Percentiles rank a stretch among this genome's conserved stretches.
These are phyloP conservation scores for Cephus runcator DNA, from an alignment of 2,888 invertebrate genomes.

Conservation along the genomic window DNA sequence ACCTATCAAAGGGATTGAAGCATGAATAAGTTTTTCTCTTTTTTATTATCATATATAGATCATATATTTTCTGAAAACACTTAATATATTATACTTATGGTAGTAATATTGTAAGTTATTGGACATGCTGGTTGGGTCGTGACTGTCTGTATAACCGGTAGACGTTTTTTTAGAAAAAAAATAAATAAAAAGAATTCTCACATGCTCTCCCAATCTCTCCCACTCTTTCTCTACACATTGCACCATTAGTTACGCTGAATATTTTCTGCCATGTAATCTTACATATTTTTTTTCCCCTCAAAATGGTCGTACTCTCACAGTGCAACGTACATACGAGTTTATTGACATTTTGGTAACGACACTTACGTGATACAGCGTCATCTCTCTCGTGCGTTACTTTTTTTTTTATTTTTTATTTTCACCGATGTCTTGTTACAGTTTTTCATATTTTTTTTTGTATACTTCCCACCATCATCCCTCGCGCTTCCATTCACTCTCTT, in stretches of 20 bases:
- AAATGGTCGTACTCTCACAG: not conserved
- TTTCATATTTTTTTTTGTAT: not conserved
- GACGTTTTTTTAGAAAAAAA: constrained; percentile 12
- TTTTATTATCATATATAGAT: constrained; percentile 61
- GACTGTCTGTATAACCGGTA: constrained; percentile 29
- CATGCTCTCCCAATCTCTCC: not conserved
- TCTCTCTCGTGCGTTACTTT: not conserved
- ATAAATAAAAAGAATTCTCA: not conserved
- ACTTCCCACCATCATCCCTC: not conserved
- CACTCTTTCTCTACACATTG: not conserved
- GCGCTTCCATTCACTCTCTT: not conserved
- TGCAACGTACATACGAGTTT: constrained; percentile 8
- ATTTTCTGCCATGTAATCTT: not conserved
- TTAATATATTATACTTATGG: constrained; percentile 59
- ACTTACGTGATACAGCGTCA: constrained; percentile 8
- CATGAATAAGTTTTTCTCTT: constrained; percentile 36
- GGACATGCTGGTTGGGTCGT: constrained; percentile 46
- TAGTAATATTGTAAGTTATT: constrained; percentile 56
- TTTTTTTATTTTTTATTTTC: not conserved
- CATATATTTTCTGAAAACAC: constrained; percentile 60
- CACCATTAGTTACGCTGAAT: not conserved
- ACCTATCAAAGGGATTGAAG: constrained; percentile 18
- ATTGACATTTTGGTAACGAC: constrained; percentile 35
- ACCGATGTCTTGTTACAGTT: not conserved
- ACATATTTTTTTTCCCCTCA: not conserved